phyloP scores from a whole-genome alignment of 2,113 vertebrate species.

The Morone saxatilis region DNA sequence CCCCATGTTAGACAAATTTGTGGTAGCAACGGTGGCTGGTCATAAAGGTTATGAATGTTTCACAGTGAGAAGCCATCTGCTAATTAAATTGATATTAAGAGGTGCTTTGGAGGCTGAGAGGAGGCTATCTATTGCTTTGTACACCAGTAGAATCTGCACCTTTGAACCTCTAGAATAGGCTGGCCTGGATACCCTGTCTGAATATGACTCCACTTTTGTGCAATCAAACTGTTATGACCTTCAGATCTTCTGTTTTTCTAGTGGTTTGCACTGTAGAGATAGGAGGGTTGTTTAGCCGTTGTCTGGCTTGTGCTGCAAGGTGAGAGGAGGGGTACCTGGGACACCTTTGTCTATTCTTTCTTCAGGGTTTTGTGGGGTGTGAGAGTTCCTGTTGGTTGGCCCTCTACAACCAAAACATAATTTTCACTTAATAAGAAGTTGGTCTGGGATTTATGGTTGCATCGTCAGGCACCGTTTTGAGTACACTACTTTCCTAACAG shows the following conservation, averaged over 20 bases:
- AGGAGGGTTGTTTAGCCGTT: background rate
- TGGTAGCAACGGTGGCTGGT: background rate
- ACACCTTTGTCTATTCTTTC: background rate
- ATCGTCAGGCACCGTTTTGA: background rate
- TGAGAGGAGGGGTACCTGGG: conserved; percentile 2
- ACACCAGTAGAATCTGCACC: background rate
- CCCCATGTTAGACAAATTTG: background rate
- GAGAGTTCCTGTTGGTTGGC: background rate
- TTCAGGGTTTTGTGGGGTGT: background rate
- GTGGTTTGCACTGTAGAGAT: background rate
- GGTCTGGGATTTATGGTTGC: background rate
- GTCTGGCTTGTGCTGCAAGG: background rate
- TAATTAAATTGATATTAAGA: conserved; percentile 49
- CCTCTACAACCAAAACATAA: background rate
- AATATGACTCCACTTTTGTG: conserved; percentile 1
- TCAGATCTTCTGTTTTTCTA: background rate
- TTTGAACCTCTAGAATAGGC: background rate
- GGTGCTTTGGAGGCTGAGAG: conserved; percentile 14
- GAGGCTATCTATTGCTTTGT: conserved; percentile 4
- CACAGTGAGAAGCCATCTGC: conserved; percentile 23
- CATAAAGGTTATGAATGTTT: background rate
- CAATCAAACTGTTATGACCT: background rate
- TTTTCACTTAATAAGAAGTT: background rate
- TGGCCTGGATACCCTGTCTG: background rate
- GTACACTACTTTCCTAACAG: background rate